Conservation (phyloP, 2,888 invertebrate species). For the Rhynchonema sp. region DNA sequence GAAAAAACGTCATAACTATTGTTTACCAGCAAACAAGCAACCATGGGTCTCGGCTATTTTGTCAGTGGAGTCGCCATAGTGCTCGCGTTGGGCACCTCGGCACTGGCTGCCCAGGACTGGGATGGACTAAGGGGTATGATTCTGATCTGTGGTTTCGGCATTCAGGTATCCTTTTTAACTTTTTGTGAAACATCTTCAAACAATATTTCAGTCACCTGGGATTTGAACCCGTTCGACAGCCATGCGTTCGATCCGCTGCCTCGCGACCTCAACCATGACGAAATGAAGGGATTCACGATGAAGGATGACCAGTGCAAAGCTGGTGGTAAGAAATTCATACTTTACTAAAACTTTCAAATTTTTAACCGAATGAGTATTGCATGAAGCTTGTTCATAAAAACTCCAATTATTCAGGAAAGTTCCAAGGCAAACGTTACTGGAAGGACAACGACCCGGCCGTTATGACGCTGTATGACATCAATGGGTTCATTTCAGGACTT, state of each 20-base stretch:
- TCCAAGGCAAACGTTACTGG: constrained; percentile 23
- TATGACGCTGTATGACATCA: constrained; percentile 24
- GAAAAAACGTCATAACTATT: too few relatives aligned
- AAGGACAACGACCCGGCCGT: constrained; percentile 22
- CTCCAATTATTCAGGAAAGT: constrained; percentile 5
- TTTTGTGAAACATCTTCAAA: too few relatives aligned
- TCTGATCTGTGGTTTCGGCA: too few relatives aligned
- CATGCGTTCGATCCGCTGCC: neutral
- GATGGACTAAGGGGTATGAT: too few relatives aligned
- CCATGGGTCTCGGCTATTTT: too few relatives aligned
- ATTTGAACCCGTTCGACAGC: neutral
- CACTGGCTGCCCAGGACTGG: too few relatives aligned
- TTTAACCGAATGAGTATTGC: neutral
- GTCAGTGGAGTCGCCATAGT: too few relatives aligned
- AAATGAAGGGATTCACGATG: neutral
- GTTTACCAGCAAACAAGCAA: too few relatives aligned
- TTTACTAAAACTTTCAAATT: neutral
- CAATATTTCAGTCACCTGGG: neutral
- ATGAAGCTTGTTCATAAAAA: neutral
- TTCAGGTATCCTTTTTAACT: neutral
- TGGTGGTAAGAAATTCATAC: neutral
- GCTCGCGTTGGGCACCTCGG: too few relatives aligned
- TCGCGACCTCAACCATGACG: neutral
- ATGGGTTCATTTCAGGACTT: constrained; percentile 29
- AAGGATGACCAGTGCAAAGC: neutral